phyloP scores from a whole-genome alignment of 2,888 invertebrate genomes.

The Limnephilus auricula region DNA sequence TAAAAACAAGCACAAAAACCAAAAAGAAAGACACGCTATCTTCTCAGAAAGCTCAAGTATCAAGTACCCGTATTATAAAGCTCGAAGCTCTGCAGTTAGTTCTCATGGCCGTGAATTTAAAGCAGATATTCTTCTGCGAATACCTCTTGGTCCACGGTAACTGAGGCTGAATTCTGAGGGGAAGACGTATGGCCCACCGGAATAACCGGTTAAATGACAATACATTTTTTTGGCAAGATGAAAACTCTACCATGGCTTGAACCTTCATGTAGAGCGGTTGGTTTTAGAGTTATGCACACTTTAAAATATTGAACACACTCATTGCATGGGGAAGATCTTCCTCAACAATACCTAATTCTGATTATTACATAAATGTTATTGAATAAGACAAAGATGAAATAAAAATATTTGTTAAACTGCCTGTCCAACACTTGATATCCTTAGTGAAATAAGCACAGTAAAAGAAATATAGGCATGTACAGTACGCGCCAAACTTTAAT shows the following conservation, averaged over 20 bases:
- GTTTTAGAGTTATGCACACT: not conserved
- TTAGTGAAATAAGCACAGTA: too few species aligned
- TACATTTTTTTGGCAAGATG: not conserved
- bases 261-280: not conserved
- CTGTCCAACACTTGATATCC: too few species aligned
- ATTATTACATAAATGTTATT: too few species aligned
- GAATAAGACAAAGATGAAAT: too few species aligned
- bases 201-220: constrained; percentile 2
- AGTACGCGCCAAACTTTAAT: too few species aligned
- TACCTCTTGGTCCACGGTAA: not conserved
- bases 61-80: not conserved
- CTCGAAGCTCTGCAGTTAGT: not conserved
- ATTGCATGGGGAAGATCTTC: not conserved
- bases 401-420: too few species aligned
- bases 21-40: not conserved
- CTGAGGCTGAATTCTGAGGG: not conserved
- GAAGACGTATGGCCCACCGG: not conserved
- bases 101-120: not conserved
- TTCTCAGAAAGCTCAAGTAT: not conserved
- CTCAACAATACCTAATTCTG: too few species aligned
- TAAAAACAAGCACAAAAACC: not conserved
- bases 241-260: not conserved
- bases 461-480: too few species aligned
- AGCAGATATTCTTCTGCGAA: not conserved
- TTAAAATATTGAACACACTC: not conserved